Conservation (phyloP, 2,113 vertebrate genomes). For the Elephas maximus region DNA sequence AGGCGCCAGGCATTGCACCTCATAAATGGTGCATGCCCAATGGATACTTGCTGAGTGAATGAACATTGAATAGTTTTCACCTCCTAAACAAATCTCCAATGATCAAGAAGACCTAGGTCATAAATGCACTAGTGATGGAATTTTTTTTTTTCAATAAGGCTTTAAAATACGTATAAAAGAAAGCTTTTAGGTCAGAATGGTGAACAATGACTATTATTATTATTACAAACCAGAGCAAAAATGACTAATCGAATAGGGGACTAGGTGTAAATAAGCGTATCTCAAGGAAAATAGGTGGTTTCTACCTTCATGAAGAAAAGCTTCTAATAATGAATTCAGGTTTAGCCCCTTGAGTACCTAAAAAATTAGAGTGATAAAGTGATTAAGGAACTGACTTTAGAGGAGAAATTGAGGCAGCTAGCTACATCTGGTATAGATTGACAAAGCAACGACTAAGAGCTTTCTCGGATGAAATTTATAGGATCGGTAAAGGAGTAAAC, state of each 20-base stretch:
- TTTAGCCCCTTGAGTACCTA: constrained; percentile 73
- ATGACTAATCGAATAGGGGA: constrained; percentile 27
- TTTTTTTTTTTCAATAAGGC: constrained; percentile 23
- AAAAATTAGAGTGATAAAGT: constrained; percentile 79
- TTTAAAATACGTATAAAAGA: constrained; percentile 38
- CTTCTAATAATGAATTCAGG: constrained; percentile 82
- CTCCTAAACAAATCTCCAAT: neutral
- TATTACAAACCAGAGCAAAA: neutral
- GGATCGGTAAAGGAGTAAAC: constrained; percentile 20
- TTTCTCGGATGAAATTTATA: constrained; percentile 45
- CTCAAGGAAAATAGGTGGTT: constrained; percentile 65
- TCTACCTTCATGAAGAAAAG: constrained; percentile 54
- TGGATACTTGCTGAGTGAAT: neutral
- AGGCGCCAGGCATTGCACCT: neutral
- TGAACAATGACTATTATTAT: neutral
- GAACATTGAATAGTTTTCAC: constrained; percentile 11
- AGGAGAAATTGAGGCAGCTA: constrained; percentile 58
- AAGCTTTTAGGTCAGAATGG: constrained; percentile 5
- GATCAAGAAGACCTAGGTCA: neutral
- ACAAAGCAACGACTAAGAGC: constrained; percentile 52
- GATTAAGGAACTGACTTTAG: constrained; percentile 70
- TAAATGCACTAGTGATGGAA: neutral
- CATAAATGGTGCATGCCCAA: neutral
- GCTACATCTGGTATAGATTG: neutral
- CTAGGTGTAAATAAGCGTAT: constrained; percentile 73